phyloP scores from a whole-genome alignment of 1,140 invertebrate species.

The Batillaria attramentaria region DNA sequence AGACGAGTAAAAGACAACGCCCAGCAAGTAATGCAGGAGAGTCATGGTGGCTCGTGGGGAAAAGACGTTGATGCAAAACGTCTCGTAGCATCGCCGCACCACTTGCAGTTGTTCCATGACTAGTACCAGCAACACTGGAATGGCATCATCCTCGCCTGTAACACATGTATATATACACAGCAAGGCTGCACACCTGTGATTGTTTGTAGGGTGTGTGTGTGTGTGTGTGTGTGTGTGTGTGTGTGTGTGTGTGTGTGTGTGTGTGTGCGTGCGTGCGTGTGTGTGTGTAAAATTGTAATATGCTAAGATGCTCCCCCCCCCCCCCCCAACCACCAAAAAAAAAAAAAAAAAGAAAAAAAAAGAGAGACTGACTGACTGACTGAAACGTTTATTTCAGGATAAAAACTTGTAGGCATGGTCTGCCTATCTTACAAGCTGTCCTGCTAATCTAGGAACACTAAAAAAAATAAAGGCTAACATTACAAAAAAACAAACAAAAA shows the following conservation, averaged over 20 bases:
- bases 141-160: background rate
- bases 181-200: background rate
- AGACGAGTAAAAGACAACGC: slow-evolving; percentile 15
- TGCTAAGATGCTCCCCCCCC: background rate
- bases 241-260: too few species aligned
- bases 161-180: background rate
- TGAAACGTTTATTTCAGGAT: too few species aligned
- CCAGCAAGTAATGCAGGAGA: slow-evolving; percentile 13
- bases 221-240: background rate
- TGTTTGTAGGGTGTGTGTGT: background rate
- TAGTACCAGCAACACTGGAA: slow-evolving; percentile 24
- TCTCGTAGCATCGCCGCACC: slow-evolving; percentile 32
- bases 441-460: too few species aligned
- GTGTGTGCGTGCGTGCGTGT: background rate
- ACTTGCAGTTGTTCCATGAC: slow-evolving; percentile 29
- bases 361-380: too few species aligned
- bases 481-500: too few species aligned
- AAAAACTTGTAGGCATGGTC: too few species aligned
- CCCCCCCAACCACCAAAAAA: too few species aligned
- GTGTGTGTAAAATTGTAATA: background rate
- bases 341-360: too few species aligned
- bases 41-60: slow-evolving; percentile 14
- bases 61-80: slow-evolving; percentile 25
- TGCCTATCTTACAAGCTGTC: too few species aligned
- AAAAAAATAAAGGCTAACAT: too few species aligned